Conservation (phyloP, 1,140 invertebrate species). For the Papilio xuthus region DNA sequence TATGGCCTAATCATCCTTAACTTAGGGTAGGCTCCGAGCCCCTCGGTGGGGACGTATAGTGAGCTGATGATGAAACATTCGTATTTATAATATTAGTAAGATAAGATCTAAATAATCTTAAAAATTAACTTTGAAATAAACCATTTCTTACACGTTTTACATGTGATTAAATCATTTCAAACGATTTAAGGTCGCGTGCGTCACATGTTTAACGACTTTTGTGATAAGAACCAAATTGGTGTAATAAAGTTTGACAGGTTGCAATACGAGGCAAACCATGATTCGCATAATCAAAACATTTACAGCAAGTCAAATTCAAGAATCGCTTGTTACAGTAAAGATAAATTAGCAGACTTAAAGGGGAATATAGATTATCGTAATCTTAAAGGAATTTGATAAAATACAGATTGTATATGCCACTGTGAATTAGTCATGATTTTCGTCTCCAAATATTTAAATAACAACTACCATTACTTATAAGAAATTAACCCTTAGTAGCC, state of each 20-base stretch:
- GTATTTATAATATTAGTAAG: too few species aligned
- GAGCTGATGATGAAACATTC: too few species aligned
- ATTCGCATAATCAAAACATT: neutral
- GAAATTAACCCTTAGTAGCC: too few species aligned
- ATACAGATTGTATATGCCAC: too few species aligned
- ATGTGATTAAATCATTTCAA: neutral
- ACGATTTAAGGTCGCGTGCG: conserved; percentile 5
- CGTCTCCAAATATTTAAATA: too few species aligned
- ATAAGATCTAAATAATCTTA: too few species aligned
- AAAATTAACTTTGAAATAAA: neutral
- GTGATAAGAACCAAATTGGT: conserved; percentile 4
- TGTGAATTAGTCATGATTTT: too few species aligned
- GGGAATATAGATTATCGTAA: neutral
- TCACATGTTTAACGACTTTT: conserved; percentile 20
- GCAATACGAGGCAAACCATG: neutral
- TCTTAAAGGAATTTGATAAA: neutral
- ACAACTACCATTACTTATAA: too few species aligned
- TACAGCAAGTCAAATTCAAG: neutral
- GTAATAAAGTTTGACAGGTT: conserved; percentile 14
- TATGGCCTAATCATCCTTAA: too few species aligned
- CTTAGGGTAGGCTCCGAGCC: too few species aligned
- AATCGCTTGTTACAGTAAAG: neutral
- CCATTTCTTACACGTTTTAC: neutral
- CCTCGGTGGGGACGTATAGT: too few species aligned
- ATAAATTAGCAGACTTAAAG: neutral